Evolutionary conservation across 2,113 vertebrate species (phyloP).

Genomic region (Peromyscus californicus): DNA sequence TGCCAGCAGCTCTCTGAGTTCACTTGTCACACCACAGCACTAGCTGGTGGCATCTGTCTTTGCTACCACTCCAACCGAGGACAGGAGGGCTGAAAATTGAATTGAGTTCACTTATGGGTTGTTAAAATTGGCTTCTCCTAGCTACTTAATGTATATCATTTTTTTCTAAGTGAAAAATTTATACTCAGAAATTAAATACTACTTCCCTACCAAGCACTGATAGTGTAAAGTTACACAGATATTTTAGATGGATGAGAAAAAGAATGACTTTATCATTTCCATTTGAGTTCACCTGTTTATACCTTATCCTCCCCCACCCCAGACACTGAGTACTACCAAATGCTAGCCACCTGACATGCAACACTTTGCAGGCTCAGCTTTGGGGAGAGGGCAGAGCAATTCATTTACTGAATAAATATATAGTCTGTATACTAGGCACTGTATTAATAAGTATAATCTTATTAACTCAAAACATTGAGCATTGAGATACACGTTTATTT

Average conservation of each 20-base stretch:
- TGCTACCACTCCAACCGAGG: not conserved
- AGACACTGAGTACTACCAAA: not conserved
- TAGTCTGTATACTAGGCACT: not conserved
- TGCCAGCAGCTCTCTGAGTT: not conserved
- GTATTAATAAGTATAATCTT: not conserved
- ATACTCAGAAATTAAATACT: not conserved
- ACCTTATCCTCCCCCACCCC: not conserved
- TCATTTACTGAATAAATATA: conserved; percentile 11
- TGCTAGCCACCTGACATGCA: not conserved
- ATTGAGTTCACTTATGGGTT: not conserved
- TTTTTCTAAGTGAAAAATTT: conserved; percentile 21
- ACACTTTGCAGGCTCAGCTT: not conserved
- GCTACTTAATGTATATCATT: not conserved
- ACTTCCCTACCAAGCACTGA: not conserved
- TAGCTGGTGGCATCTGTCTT: not conserved
- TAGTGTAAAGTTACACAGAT: conserved; percentile 6
- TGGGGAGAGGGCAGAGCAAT: not conserved
- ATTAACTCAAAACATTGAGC: conserved; percentile 39
- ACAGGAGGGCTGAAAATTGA: not conserved
- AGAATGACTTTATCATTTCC: not conserved
- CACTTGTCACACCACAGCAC: not conserved
- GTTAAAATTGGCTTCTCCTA: not conserved
- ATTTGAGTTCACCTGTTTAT: not conserved
- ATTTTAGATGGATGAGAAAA: not conserved
- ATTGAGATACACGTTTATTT: not conserved